Evolutionary conservation across 2,113 vertebrate species (phyloP).

Genomic region (Prinia subflava): DNA sequence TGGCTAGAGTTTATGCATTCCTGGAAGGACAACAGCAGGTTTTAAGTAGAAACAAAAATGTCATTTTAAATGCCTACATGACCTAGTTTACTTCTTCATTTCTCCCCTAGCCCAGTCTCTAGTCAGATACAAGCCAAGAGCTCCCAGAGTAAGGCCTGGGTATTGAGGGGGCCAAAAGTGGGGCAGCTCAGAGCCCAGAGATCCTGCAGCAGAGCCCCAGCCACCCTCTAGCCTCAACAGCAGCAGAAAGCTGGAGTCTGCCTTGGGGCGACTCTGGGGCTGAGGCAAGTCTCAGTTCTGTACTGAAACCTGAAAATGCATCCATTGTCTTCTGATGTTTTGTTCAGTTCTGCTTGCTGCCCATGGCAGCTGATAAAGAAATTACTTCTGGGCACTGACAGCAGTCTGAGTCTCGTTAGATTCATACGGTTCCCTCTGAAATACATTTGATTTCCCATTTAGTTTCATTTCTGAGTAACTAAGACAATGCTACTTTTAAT

Average conservation of each 20-base stretch:
- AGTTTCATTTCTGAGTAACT: background rate
- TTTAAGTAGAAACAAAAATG: conserved; percentile 8
- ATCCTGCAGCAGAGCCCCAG: background rate
- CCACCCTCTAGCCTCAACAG: background rate
- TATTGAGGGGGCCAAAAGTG: background rate
- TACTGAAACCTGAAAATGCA: background rate
- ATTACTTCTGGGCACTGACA: background rate
- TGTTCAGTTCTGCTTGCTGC: background rate
- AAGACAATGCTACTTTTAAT: background rate
- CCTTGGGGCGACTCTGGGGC: background rate
- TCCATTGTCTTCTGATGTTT: background rate
- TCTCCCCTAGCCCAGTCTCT: background rate
- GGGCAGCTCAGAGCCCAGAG: rapidly evolving
- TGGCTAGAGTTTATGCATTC: background rate
- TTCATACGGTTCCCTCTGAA: background rate
- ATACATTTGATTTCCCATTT: background rate
- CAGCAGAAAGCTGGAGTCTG: background rate
- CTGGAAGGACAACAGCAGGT: conserved; percentile 5
- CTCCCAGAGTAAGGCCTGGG: background rate
- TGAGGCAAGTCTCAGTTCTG: background rate
- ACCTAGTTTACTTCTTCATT: background rate
- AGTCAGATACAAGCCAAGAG: background rate
- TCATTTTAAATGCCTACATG: background rate
- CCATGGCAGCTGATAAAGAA: background rate
- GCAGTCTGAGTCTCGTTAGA: background rate